phyloP scores from a whole-genome alignment of 2,797 vertebrate genomes.

The Sternarchorhynchus goeldii region DNA sequence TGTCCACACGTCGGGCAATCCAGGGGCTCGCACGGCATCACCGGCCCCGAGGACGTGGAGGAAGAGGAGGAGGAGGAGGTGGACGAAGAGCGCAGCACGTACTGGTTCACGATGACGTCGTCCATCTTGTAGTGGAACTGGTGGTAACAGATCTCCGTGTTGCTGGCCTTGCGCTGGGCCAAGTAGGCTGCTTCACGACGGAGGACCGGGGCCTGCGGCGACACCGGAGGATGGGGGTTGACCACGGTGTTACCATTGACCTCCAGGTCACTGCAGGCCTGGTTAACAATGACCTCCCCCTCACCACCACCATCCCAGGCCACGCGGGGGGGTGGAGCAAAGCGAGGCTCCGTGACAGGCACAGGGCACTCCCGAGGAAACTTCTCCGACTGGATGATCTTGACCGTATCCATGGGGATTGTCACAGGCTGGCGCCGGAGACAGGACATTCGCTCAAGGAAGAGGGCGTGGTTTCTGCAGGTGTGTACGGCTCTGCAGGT shows the following conservation, averaged over 20 bases:
- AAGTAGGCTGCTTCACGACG: slow-evolving; percentile 76
- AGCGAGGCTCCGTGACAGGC: slow-evolving; percentile 85
- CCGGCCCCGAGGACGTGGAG: slow-evolving; percentile 74
- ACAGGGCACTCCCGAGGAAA: slow-evolving; percentile 89
- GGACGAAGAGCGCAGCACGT: slow-evolving; percentile 86
- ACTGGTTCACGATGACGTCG: slow-evolving; percentile 97
- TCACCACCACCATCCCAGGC: slow-evolving; percentile 95
- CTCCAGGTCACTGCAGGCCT: slow-evolving; percentile 93
- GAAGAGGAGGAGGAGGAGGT: slow-evolving; percentile 70
- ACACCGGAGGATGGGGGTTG: slow-evolving; percentile 71
- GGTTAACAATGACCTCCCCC: slow-evolving; percentile 96
- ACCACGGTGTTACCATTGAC: slow-evolving; percentile 65
- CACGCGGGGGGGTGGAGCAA: slow-evolving; percentile 84
- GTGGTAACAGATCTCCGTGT: slow-evolving; percentile 90
- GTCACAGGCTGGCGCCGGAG: slow-evolving; percentile 94
- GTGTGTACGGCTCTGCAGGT: slow-evolving; percentile 38
- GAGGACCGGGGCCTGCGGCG: slow-evolving; percentile 72
- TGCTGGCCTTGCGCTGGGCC: slow-evolving; percentile 77
- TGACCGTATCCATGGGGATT: slow-evolving; percentile 99
- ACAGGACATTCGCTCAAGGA: slow-evolving; percentile 87
- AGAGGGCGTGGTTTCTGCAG: slow-evolving; percentile 38
- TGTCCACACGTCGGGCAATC: slow-evolving; percentile 98
- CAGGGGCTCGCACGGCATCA: slow-evolving; percentile 89
- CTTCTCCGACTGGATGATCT: slow-evolving; percentile 97
- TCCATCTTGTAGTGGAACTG: slow-evolving; percentile 96